Base-by-base conservation (phyloP, 2,888 invertebrate genomes). In the Mimumesa dahlbomi region DNA sequence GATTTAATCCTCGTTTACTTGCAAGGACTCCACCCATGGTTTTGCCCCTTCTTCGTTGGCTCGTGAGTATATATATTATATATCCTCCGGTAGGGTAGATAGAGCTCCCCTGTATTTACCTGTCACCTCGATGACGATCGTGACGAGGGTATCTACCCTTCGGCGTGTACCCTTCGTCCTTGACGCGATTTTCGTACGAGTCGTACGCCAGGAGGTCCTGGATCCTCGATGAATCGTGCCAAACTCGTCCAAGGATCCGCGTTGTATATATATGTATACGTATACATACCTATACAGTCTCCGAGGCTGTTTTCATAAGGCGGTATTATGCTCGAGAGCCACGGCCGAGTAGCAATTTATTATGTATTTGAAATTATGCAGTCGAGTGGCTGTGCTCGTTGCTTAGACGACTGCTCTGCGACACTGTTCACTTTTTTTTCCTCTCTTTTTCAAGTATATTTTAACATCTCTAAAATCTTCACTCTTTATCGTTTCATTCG, bases 101-200 rank as follows among this genome's bases (percentile, higher is more conserved):
- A 63, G 46, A 46, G 76, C 72, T 65, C 68, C 73, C 77, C 73
- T 61, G 74, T 82, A 81, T 81, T 86, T 87, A 88, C 87, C 88
- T 88, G 88, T 88, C 88, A 88, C 82, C 81, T 82, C 82, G 84
- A 82, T 86, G 87, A 88, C 87, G 87, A 88, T 83, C 79, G 81
- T 88, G 88, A 88, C 88, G 80, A 88, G 87, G 87, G 87, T 85
- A 83, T 73, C 69, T 73, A 75, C 70, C 76, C 73, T 65, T 52
- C 64, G 54, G n/a, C 73, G 66, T 25, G 54, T 52, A 74, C 77
- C 77, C 79, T 75, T 74, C 76, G 73, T 73, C 79, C 75, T 78
- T 82, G 78, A 78, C 78, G 78, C 73, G 62, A 56, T 63, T 64
- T 58, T 14, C 58, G 48, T 42, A 42, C 61, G 56, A 52, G 52